Evolutionary conservation across 2,888 invertebrate species (phyloP).

Genomic region (Rotaria magnacalcarata): DNA sequence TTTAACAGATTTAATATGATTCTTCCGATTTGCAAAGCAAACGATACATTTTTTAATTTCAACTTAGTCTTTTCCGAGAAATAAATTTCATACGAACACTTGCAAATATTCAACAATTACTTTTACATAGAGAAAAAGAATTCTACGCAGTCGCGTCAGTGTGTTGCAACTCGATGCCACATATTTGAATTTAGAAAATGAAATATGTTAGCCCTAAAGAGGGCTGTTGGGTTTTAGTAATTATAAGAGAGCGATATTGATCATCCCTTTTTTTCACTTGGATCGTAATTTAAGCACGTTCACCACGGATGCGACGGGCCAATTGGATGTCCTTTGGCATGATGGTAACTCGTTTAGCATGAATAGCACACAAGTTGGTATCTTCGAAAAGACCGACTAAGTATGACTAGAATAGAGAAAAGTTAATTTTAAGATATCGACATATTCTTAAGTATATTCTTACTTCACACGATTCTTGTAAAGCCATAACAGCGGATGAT

Average conservation of each 20-base stretch:
- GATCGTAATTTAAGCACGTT: constrained; percentile 43
- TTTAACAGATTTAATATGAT: too few species aligned
- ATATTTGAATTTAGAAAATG: background rate
- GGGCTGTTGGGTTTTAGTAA: constrained; percentile 43
- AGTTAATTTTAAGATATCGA: background rate
- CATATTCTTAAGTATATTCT: background rate
- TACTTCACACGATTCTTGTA: constrained; percentile 63
- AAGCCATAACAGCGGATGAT: constrained; percentile 84
- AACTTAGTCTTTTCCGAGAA: too few species aligned
- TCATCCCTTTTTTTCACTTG: background rate
- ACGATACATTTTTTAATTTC: too few species aligned
- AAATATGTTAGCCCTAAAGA: constrained; percentile 41
- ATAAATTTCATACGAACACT: too few species aligned
- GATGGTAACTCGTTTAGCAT: constrained; percentile 38
- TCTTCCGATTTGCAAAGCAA: too few species aligned
- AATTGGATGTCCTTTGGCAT: constrained; percentile 47
- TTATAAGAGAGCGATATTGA: background rate
- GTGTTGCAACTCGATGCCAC: background rate
- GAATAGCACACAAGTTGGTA: constrained; percentile 34
- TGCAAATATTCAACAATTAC: too few species aligned
- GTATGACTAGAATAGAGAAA: background rate
- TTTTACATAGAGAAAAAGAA: too few species aligned
- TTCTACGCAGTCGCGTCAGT: background rate
- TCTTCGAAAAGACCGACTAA: constrained; percentile 36
- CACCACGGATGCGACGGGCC: constrained; percentile 46